Conservation (phyloP, 2,797 vertebrate species). For the Rhinoraja longicauda region DNA sequence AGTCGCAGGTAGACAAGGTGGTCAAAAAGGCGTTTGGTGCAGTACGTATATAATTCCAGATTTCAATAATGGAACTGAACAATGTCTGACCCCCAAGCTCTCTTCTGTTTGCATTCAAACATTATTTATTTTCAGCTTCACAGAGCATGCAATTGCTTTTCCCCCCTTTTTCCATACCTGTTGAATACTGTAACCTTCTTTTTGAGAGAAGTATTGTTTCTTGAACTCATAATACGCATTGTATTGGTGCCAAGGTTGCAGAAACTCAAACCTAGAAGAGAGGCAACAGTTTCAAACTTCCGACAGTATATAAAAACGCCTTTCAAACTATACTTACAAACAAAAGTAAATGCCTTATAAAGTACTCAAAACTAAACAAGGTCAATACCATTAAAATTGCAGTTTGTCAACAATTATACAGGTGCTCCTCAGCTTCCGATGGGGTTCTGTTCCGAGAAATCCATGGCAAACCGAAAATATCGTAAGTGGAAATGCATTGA, state of each 20-base stretch:
- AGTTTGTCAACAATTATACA: not conserved
- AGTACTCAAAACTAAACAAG: not conserved
- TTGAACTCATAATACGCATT: slow-evolving; percentile 97
- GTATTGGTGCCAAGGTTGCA: slow-evolving; percentile 92
- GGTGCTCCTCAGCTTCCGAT: too few relatives aligned
- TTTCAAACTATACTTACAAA: not conserved
- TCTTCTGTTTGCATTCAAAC: not conserved
- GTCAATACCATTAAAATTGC: not conserved
- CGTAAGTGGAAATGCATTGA: too few relatives aligned
- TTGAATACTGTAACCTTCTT: slow-evolving; percentile 61
- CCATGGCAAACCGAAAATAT: too few relatives aligned
- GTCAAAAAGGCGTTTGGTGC: too few relatives aligned
- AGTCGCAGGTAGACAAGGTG: too few relatives aligned
- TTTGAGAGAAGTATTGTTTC: slow-evolving; percentile 95
- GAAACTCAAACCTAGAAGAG: slow-evolving; percentile 82
- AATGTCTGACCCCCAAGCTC: not conserved
- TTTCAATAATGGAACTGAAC: not conserved
- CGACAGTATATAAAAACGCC: not conserved
- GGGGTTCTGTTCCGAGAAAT: too few relatives aligned
- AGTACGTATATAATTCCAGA: too few relatives aligned
- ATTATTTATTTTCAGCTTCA: not conserved
- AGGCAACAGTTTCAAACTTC: slow-evolving; percentile 40
- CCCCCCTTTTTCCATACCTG: slow-evolving; percentile 52
- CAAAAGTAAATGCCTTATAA: not conserved
- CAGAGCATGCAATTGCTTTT: not conserved